phyloP scores from a whole-genome alignment of 1,140 invertebrate genomes.

The Onthophagus taurus region DNA sequence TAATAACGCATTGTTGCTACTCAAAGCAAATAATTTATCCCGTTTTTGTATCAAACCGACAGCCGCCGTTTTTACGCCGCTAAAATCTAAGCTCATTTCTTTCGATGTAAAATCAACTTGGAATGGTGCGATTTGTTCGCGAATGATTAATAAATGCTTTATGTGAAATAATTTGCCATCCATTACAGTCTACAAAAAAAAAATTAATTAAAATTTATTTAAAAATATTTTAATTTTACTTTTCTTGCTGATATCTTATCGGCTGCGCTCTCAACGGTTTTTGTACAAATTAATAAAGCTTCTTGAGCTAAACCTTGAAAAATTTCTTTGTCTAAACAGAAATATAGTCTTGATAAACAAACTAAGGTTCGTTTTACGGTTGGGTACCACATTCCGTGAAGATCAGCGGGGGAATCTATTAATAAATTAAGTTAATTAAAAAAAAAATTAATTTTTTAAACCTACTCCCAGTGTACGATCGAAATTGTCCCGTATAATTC shows the following conservation, averaged over 20 bases:
- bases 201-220: slow-evolving; percentile 3
- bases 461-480: slow-evolving; percentile 32
- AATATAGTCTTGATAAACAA: slow-evolving; percentile 88
- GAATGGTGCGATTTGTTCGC: slow-evolving; percentile 97
- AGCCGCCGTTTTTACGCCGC: slow-evolving; percentile 76
- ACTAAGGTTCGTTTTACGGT: slow-evolving; percentile 89
- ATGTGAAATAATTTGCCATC: slow-evolving; percentile 95
- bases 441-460: neutral
- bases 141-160: slow-evolving; percentile 91
- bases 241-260: slow-evolving; percentile 57
- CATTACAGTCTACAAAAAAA: slow-evolving; percentile 50
- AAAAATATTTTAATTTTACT: slow-evolving; percentile 28
- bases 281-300: slow-evolving; percentile 82
- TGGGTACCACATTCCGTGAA: slow-evolving; percentile 99
- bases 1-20: slow-evolving; percentile 81
- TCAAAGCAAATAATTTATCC: slow-evolving; percentile 76
- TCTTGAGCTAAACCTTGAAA: slow-evolving; percentile 96
- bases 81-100: slow-evolving; percentile 88
- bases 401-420: slow-evolving; percentile 58
- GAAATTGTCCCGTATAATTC: slow-evolving; percentile 25
- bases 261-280: slow-evolving; percentile 75
- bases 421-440: slow-evolving; percentile 8
- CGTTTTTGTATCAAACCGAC: slow-evolving; percentile 78
- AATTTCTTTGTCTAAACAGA: slow-evolving; percentile 89
- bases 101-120: slow-evolving; percentile 92